These are phyloP conservation scores for Pocillopora meandrina DNA, from an alignment of 92 coral and sea anemone species.

Conservation along the genomic window DNA sequence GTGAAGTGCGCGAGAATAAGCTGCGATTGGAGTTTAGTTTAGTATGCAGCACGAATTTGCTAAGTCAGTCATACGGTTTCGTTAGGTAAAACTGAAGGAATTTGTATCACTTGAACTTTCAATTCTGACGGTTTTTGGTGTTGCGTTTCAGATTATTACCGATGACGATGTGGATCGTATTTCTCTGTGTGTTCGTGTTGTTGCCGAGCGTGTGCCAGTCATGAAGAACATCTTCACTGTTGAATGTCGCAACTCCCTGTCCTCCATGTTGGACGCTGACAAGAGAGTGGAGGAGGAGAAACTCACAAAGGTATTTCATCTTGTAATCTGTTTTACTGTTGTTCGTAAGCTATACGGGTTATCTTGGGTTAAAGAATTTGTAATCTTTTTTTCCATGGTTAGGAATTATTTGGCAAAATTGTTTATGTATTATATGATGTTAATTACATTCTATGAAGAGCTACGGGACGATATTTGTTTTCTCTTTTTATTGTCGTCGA, in stretches of 20 bases:
- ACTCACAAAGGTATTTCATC: conserved; percentile 61
- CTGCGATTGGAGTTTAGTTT: no score
- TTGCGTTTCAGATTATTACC: conserved; percentile 70
- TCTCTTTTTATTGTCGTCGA: no score
- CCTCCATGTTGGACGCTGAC: conserved; percentile 95
- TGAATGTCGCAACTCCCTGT: conserved; percentile 93
- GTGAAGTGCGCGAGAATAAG: no score
- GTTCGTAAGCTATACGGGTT: not conserved
- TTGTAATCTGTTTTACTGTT: not conserved
- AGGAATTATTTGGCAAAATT: not conserved
- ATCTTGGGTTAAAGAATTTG: not conserved
- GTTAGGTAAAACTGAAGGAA: no score
- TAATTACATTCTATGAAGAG: no score
- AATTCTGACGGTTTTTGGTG: not conserved
- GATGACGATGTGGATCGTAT: conserved; percentile 99
- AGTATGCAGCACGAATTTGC: no score
- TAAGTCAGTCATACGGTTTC: no score
- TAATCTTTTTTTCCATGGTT: not conserved
- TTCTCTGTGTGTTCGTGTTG: conserved; percentile 95
- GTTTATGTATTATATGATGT: no score
- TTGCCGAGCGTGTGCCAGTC: conserved; percentile 91
- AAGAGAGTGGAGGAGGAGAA: conserved; percentile 83
- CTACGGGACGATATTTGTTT: no score
- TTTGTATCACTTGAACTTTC: no score
- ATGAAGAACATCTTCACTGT: conserved; percentile 94